phyloP scores from a whole-genome alignment of 1,140 invertebrate species.

The Microplitis mediator region DNA sequence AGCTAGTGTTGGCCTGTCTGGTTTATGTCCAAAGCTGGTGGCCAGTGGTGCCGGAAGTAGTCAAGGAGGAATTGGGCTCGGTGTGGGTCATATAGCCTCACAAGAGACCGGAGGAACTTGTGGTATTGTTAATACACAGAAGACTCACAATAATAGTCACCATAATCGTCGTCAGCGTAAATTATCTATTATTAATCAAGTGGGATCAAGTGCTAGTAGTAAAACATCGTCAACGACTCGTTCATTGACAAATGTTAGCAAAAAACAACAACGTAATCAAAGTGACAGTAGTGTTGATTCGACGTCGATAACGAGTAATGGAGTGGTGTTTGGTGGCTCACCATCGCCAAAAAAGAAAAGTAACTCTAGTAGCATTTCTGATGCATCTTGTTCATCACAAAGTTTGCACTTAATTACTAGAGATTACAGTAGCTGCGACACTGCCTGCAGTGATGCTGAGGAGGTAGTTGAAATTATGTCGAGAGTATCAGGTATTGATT shows the following conservation, averaged over 20 bases:
- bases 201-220: conserved; percentile 40
- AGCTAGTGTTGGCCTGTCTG: conserved; percentile 52
- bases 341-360: conserved; percentile 50
- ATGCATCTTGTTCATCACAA: conserved; percentile 46
- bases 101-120: conserved; percentile 52
- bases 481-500: conserved; percentile 48
- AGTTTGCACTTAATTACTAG: conserved; percentile 44
- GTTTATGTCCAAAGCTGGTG: conserved; percentile 59
- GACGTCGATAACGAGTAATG: conserved; percentile 52
- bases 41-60: conserved; percentile 46
- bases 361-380: conserved; percentile 39
- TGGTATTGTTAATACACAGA: conserved; percentile 50
- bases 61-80: conserved; percentile 51
- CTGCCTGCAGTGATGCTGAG: conserved; percentile 57
- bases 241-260: conserved; percentile 36
- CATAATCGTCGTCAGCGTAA: conserved; percentile 54
- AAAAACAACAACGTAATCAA: conserved; percentile 47
- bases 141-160: conserved; percentile 44
- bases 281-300: conserved; percentile 44
- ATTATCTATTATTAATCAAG: conserved; percentile 49
- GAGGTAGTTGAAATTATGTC: conserved; percentile 55
- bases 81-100: conserved; percentile 59
- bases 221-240: conserved; percentile 45
- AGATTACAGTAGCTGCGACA: conserved; percentile 53
- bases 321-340: conserved; percentile 43